A percentile compares a stretch with the other conserved stretches of the same genome.
Evolutionary conservation across 2,888 invertebrate species (phyloP).

Genomic region (Heteromurus nitidus): DNA sequence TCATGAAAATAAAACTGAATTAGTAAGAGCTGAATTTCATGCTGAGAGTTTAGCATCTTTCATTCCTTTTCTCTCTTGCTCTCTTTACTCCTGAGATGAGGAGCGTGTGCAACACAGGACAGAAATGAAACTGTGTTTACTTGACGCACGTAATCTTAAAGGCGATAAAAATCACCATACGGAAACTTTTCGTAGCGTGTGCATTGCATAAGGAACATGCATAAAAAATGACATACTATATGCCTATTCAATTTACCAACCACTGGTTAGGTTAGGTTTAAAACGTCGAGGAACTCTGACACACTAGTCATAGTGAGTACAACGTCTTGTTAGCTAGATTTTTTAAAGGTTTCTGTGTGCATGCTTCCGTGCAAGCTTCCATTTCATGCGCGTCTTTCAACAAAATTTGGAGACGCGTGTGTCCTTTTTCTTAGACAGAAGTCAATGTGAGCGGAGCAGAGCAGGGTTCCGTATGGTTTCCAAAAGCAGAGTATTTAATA

Average conservation of each 20-base stretch:
- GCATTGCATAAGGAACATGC: too few relatives aligned
- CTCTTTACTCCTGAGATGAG: neutral
- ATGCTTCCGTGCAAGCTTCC: neutral
- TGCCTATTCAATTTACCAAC: neutral
- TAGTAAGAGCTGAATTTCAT: neutral
- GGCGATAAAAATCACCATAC: slow-evolving; percentile 10
- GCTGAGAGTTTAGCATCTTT: neutral
- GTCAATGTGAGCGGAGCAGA: too few relatives aligned
- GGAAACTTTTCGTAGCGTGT: too few relatives aligned
- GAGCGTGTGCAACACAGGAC: too few relatives aligned
- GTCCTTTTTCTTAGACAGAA: too few relatives aligned
- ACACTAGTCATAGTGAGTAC: too few relatives aligned
- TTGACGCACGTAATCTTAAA: slow-evolving; percentile 13
- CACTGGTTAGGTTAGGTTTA: too few relatives aligned
- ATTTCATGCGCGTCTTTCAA: too few relatives aligned
- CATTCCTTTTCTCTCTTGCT: neutral
- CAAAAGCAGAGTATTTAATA: too few relatives aligned
- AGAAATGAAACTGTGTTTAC: neutral
- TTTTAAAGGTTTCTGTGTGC: neutral
- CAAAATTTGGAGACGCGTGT: too few relatives aligned
- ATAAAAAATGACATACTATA: neutral
- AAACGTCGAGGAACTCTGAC: too few relatives aligned
- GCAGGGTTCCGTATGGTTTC: too few relatives aligned
- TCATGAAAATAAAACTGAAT: neutral
- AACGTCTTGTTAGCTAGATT: neutral